Evolutionary conservation across 1,140 invertebrate genomes (phyloP), one percentile per base, ranked within the genome.

Genomic region (Sarcophaga bullata): DNA sequence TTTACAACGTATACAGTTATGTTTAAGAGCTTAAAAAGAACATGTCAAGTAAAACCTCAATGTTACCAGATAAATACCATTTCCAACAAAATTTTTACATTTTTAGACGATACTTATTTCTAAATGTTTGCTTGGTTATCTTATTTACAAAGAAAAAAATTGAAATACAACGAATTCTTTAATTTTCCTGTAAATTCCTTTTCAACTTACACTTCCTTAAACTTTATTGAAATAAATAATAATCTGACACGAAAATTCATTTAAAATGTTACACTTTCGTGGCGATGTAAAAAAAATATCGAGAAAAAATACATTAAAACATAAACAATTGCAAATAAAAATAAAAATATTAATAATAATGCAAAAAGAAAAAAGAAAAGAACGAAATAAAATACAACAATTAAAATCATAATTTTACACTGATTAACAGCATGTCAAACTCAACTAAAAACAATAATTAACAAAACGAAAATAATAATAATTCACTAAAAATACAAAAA

Each of bases 371-470:
- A 37, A n/a, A 75, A 75, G 17, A 37, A 37, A 37, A 37, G 4
- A 37, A 2, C 4, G 4, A 37, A 37, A 37, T 37, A 37, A 37
- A 37, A 37, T 37, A 76, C 46, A 76, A 76, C 46, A 76, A 76
- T 76, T 76, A 76, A 48, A 76, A 76, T 50, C 62, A 68, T 68
- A 68, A 68, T 68, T 68, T 68, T 68, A 68, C 62, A 68, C 46
- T 47, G 73, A 76, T 17, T 37, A 76, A 76, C 46, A 48, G 46
- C 73, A 76, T 76, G 73, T 76, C 46, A 76, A 76, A 76, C 37
- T n/a, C n/a, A 50, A 76, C 73, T 48, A 76, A 76, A 48, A 76
- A 76, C 73, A 76, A 76, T n/a, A 76, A 76, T 76, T 76, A 76
- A 76, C 13, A 15, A 37, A 37, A 76, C 46, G 46, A n/a, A 76